Evolutionary conservation across 2,888 invertebrate species (phyloP).

Genomic region (Leucania comma): DNA sequence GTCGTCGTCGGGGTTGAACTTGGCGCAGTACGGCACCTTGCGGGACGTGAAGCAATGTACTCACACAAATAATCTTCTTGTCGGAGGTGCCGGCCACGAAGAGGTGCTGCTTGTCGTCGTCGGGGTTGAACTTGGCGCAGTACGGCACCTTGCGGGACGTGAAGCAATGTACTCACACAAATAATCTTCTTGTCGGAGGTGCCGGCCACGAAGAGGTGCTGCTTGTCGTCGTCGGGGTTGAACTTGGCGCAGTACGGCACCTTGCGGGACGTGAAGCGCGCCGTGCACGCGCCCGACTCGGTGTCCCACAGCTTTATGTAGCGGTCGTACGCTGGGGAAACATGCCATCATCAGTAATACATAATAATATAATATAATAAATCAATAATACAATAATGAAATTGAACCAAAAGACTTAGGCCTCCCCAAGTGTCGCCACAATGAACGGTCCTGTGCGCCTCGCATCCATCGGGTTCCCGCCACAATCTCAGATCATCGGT

Average conservation of each 20-base stretch:
- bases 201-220: conserved; percentile 99
- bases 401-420: too few species aligned
- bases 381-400: too few species aligned
- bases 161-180: conserved; percentile 93
- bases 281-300: conserved; percentile 97
- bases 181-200: conserved; percentile 99
- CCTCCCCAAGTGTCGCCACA: too few species aligned
- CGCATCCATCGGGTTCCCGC: too few species aligned
- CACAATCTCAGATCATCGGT: too few species aligned
- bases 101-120: conserved; percentile 98
- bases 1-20: too few species aligned
- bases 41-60: conserved; percentile 85
- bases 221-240: conserved; percentile 99
- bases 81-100: conserved; percentile 99
- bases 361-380: too few species aligned
- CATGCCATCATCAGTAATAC: too few species aligned
- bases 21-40: too few species aligned
- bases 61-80: conserved; percentile 99
- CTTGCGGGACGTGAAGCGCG: conserved; percentile 98
- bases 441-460: too few species aligned
- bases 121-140: conserved; percentile 99
- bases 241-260: conserved; percentile 99
- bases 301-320: conserved; percentile 99
- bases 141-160: conserved; percentile 98
- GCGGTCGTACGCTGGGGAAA: conserved; percentile 95